Conservation (phyloP, 64 coral and sea anemone genomes). For the Montipora cactus region DNA sequence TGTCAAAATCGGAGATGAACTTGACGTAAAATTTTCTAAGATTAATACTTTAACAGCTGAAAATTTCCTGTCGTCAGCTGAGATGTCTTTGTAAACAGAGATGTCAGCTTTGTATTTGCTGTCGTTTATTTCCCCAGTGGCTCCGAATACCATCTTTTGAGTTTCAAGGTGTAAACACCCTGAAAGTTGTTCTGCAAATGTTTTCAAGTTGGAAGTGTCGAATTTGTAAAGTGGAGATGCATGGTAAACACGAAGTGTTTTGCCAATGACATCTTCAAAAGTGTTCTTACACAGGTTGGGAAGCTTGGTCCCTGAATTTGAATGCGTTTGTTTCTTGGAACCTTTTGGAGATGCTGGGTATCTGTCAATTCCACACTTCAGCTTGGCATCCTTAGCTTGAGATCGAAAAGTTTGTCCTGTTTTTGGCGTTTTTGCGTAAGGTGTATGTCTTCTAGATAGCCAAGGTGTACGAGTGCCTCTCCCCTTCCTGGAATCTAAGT, state of each 20-base stretch:
- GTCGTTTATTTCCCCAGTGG: conserved; percentile 38
- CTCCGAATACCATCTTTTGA: conserved; percentile 43
- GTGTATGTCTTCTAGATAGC: conserved; percentile 75
- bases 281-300: neutral
- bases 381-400: neutral
- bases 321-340: neutral
- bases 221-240: conserved; percentile 79
- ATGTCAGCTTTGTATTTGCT: conserved; percentile 57
- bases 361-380: neutral
- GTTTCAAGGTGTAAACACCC: conserved; percentile 58
- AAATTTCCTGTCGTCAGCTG: conserved; percentile 52
- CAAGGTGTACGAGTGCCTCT: conserved; percentile 46
- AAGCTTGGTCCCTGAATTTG: neutral
- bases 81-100: conserved; percentile 56
- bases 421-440: conserved; percentile 79
- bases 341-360: neutral
- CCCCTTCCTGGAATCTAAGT: neutral
- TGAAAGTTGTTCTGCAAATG: conserved; percentile 52
- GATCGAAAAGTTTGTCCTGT: conserved; percentile 66
- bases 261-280: conserved; percentile 72
- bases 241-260: conserved; percentile 75
- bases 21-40: neutral
- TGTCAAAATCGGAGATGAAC: conserved; percentile 42
- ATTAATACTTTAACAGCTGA: conserved; percentile 61
- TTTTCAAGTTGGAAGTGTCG: conserved; percentile 46